A percentile compares a stretch with the other conserved stretches of the same genome.
Conservation (phyloP, 2,797 vertebrate species). For the Pipistrellus pygmaeus region DNA sequence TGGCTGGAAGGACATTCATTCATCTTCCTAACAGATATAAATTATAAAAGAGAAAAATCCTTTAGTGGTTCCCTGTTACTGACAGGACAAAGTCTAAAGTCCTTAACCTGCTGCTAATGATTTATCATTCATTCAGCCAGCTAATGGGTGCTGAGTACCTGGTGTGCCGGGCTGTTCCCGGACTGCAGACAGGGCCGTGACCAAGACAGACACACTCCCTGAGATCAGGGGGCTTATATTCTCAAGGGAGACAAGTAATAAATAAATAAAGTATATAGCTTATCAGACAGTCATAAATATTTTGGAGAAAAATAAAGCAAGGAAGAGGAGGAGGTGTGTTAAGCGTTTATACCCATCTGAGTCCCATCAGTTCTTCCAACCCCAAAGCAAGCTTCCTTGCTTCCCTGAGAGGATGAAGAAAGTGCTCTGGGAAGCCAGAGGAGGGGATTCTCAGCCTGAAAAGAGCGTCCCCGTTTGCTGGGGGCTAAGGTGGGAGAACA, state of each 20-base stretch:
- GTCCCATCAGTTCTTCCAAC: not conserved
- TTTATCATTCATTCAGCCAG: not conserved
- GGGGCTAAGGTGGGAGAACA: not conserved
- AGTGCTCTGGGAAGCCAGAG: not conserved
- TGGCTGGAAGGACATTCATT: not conserved
- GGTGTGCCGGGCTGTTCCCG: not conserved
- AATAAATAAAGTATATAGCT: not conserved
- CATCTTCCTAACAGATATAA: not conserved
- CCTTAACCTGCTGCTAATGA: not conserved
- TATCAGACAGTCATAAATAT: not conserved
- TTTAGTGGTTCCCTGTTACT: not conserved
- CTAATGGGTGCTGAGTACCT: not conserved
- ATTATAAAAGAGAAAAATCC: not conserved
- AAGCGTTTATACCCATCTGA: not conserved
- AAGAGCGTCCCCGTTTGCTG: not conserved
- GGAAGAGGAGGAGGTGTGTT: not conserved
- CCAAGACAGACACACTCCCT: not conserved
- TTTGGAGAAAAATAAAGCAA: constrained; percentile 20
- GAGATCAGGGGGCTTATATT: not conserved
- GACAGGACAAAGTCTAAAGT: not conserved
- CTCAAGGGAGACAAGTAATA: not conserved
- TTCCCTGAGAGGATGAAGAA: not conserved
- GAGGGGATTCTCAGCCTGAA: not conserved
- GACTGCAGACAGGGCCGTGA: not conserved
- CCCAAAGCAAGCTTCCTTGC: not conserved